These are phyloP conservation scores for Scrobipalpa atriplicella DNA, from an alignment of 2,888 invertebrate species.

Conservation along the genomic window DNA sequence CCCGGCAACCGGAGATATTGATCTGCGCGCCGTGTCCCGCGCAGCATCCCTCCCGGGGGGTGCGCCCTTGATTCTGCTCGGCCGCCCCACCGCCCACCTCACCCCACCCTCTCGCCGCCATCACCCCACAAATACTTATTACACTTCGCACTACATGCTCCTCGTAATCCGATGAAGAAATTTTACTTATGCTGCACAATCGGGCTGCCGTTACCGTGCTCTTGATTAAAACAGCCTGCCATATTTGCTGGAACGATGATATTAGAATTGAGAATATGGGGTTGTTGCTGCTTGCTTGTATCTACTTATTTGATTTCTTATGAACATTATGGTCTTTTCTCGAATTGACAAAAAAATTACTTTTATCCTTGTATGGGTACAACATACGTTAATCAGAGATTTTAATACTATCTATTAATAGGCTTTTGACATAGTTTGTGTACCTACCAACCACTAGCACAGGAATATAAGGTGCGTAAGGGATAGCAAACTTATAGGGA, in stretches of 20 bases:
- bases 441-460: too few species aligned
- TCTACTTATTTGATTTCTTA: too few species aligned
- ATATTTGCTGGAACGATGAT: slow-evolving; percentile 5
- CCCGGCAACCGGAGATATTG: slow-evolving; percentile 82
- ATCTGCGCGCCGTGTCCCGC: slow-evolving; percentile 71
- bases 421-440: too few species aligned
- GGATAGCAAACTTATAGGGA: too few species aligned
- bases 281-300: too few species aligned
- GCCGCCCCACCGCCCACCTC: slow-evolving; percentile 56
- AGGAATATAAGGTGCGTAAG: too few species aligned
- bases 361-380: too few species aligned
- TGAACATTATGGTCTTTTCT: too few species aligned
- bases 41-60: slow-evolving; percentile 78
- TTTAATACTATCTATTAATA: too few species aligned
- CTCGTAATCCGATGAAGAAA: slow-evolving; percentile 77
- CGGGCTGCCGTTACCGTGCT: slow-evolving; percentile 33
- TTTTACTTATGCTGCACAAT: slow-evolving; percentile 65
- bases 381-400: too few species aligned
- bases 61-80: slow-evolving; percentile 68
- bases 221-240: slow-evolving; percentile 26
- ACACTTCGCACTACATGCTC: slow-evolving; percentile 78
- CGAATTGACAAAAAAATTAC: too few species aligned
- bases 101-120: slow-evolving; percentile 41
- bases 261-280: not conserved
- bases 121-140: slow-evolving; percentile 71